Evolutionary conservation across 2,113 vertebrate species (phyloP).

Genomic region (Hyaena hyaena): DNA sequence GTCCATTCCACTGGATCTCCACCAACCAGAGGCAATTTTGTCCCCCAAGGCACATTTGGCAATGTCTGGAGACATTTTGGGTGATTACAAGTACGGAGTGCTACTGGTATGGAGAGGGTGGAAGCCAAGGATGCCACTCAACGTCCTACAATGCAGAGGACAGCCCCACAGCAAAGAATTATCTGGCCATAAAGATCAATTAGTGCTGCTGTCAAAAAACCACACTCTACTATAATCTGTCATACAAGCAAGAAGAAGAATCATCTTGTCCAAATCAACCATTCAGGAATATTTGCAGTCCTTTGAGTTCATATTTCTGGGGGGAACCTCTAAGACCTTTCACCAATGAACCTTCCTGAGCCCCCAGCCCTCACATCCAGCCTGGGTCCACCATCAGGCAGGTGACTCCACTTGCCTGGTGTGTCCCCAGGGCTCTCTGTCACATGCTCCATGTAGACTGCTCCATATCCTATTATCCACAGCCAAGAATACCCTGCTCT

Average conservation of each 20-base stretch:
- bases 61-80: neutral
- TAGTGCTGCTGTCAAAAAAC: neutral
- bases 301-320: neutral
- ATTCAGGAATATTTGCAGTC: neutral
- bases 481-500: neutral
- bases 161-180: neutral
- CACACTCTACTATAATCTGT: neutral
- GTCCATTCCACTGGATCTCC: neutral
- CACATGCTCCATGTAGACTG: neutral
- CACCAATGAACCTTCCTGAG: neutral
- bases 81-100: neutral
- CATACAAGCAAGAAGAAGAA: neutral
- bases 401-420: neutral
- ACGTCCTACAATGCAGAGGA: neutral
- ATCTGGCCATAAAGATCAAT: neutral
- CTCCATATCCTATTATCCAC: neutral
- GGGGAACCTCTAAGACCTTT: neutral
- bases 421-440: neutral
- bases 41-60: neutral
- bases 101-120: neutral
- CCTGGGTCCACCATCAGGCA: neutral
- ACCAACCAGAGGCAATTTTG: neutral
- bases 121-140: neutral
- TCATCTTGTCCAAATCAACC: neutral
- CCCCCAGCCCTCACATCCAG: neutral